Evolutionary conservation across 2,888 invertebrate genomes (phyloP).

Genomic region (Beris chalybata): DNA sequence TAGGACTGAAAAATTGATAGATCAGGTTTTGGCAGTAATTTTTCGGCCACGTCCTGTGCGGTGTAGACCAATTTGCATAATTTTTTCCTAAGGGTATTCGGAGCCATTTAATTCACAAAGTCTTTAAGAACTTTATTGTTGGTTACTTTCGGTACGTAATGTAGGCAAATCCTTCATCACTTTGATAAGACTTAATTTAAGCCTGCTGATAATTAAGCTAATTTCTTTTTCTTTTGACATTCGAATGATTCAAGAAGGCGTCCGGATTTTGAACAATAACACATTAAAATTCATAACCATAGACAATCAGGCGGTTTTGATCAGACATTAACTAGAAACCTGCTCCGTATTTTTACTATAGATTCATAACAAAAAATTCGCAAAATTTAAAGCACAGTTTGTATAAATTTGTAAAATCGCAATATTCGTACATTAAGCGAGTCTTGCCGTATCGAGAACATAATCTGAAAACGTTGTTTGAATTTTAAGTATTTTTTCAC

Average conservation of each 20-base stretch:
- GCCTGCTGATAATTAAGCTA: conserved; percentile 13
- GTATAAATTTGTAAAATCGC: conserved; percentile 17
- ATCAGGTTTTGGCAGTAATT: conserved; percentile 12
- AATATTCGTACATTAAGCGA: background rate
- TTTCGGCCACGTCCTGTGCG: background rate
- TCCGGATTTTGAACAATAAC: too few relatives aligned
- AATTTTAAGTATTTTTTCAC: conserved; percentile 27
- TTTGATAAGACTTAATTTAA: conserved; percentile 20
- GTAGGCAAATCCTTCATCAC: conserved; percentile 21
- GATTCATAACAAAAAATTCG: too few relatives aligned
- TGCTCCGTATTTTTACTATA: too few relatives aligned
- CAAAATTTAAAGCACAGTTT: too few relatives aligned
- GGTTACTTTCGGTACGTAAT: conserved; percentile 14
- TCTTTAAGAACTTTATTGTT: conserved; percentile 23
- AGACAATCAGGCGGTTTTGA: too few relatives aligned
- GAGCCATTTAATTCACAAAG: conserved; percentile 18
- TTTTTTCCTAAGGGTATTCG: conserved; percentile 14
- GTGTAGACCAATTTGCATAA: conserved; percentile 21
- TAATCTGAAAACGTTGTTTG: conserved; percentile 25
- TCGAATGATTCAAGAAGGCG: too few relatives aligned
- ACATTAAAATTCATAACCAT: too few relatives aligned
- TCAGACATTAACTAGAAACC: too few relatives aligned
- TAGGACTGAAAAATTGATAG: conserved; percentile 1
- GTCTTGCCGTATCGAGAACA: conserved; percentile 9
- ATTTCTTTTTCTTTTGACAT: too few relatives aligned